Evolutionary conservation across 2,888 invertebrate species (phyloP).

Genomic region (Conops quadrifasciatus): DNA sequence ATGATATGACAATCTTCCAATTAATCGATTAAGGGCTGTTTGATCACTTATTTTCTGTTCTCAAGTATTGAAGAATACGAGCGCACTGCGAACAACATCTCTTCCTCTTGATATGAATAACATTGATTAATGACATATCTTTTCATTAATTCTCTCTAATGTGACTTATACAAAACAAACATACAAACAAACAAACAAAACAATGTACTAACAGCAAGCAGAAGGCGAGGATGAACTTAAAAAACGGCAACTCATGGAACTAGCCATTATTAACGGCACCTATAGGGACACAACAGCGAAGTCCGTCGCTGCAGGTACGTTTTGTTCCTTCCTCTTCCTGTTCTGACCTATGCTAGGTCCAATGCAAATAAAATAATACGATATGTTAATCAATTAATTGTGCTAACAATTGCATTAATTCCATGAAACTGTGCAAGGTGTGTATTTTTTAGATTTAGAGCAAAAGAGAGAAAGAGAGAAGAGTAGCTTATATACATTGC

Average conservation of each 20-base stretch:
- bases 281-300: constrained; percentile 95
- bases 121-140: constrained; percentile 47
- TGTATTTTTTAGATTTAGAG: background rate
- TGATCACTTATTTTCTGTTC: too few relatives aligned
- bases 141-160: constrained; percentile 54
- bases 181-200: constrained; percentile 45
- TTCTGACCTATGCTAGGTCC: constrained; percentile 17
- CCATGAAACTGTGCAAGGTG: background rate
- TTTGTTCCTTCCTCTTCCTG: constrained; percentile 15
- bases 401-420: constrained; percentile 5
- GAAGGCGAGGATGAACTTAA: constrained; percentile 99
- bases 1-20: too few relatives aligned
- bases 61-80: too few relatives aligned
- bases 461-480: background rate
- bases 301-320: constrained; percentile 83
- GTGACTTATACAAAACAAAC: constrained; percentile 53
- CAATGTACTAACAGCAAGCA: constrained; percentile 78
- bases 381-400: constrained; percentile 23
- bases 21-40: too few relatives aligned
- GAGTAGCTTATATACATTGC: background rate
- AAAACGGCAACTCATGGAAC: constrained; percentile 99
- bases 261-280: constrained; percentile 99
- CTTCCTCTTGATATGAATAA: constrained; percentile 21
- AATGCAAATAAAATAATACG: constrained; percentile 8
- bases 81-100: constrained; percentile 17